phyloP scores from a whole-genome alignment of 1,140 invertebrate genomes.

The Arion vulgaris region DNA sequence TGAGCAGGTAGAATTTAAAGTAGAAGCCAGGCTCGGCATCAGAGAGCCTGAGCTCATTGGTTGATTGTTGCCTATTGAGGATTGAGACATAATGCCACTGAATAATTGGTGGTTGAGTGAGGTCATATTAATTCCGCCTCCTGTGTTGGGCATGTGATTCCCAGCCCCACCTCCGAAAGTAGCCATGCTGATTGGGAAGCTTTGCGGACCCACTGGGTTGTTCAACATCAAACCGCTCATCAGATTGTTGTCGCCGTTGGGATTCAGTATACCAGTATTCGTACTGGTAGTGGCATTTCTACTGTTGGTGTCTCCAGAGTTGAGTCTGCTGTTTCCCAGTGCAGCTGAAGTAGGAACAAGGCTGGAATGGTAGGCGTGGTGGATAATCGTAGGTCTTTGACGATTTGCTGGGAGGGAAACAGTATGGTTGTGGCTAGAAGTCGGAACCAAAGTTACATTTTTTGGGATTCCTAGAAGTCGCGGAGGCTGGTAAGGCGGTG shows the following conservation, averaged over 20 bases:
- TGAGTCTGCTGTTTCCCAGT: background rate
- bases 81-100: background rate
- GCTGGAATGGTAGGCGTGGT: slow-evolving; percentile 38
- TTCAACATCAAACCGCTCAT: background rate
- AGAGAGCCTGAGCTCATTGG: background rate
- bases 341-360: slow-evolving; percentile 34
- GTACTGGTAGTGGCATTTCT: background rate
- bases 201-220: background rate
- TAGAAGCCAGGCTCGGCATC: background rate
- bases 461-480: slow-evolving; percentile 28
- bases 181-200: background rate
- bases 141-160: background rate
- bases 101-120: slow-evolving; percentile 5
- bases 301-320: background rate
- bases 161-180: background rate
- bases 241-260: slow-evolving; percentile 9
- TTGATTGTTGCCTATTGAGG: background rate
- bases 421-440: slow-evolving; percentile 38
- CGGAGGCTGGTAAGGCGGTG: slow-evolving; percentile 66
- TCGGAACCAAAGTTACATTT: slow-evolving; percentile 13
- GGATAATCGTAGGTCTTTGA: slow-evolving; percentile 18
- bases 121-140: slow-evolving; percentile 15
- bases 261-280: slow-evolving; percentile 3
- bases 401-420: slow-evolving; percentile 28
- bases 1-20: background rate